These are phyloP conservation scores for Pomacea maculata DNA, from an alignment of 1,140 invertebrate species.

Conservation along the genomic window DNA sequence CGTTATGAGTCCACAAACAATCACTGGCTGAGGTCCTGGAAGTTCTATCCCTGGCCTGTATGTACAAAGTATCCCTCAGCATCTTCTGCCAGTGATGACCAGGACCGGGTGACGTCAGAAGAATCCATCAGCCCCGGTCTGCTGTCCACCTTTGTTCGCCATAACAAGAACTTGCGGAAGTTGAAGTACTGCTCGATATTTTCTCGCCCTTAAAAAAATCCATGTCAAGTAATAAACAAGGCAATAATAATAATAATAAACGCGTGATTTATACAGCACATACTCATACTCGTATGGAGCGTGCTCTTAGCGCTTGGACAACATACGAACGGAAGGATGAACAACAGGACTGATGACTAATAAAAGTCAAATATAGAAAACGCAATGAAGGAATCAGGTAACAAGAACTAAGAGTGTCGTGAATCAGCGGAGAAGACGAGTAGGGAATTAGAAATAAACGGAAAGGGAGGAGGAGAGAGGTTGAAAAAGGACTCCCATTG, in stretches of 20 bases:
- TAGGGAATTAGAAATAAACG: too few species aligned
- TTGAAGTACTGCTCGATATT: constrained; percentile 13
- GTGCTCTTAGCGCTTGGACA: background rate
- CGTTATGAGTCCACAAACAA: too few species aligned
- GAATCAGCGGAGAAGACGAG: too few species aligned
- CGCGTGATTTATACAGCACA: background rate
- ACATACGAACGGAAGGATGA: background rate
- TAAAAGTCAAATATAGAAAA: background rate
- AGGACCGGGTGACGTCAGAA: constrained; percentile 14
- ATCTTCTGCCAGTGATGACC: constrained; percentile 20
- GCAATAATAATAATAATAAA: background rate
- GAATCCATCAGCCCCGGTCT: background rate
- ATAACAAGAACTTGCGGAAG: constrained; percentile 20
- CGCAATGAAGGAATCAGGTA: background rate
- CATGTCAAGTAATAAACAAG: background rate
- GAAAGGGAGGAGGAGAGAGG: too few species aligned
- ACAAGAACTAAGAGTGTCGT: too few species aligned
- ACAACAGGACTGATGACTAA: background rate
- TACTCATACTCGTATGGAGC: too few species aligned
- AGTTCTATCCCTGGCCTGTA: too few species aligned
- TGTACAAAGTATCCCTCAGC: background rate
- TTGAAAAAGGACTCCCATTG: too few species aligned
- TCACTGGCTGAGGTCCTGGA: too few species aligned
- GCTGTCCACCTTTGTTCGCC: constrained; percentile 21
- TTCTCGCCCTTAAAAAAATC: background rate